Conservation (phyloP, 1,140 invertebrate genomes). For the Pemphigus obesinymphae region DNA sequence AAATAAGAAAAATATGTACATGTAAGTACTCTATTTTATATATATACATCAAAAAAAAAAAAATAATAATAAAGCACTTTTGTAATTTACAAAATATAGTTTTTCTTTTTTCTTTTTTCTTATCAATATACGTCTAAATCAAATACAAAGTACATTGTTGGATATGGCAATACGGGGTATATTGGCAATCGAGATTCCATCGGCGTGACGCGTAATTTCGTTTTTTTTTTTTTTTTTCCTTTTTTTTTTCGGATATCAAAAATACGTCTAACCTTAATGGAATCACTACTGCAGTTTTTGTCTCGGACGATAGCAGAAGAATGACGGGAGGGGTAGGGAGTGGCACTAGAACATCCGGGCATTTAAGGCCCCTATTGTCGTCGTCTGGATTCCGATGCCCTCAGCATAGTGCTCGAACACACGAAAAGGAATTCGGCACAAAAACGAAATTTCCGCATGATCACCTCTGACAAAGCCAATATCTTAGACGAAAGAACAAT, state of each 20-base stretch:
- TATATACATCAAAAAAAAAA: neutral
- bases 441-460: slow-evolving; percentile 9
- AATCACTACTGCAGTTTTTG: neutral
- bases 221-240: neutral
- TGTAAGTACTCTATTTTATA: no score
- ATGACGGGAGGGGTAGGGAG: no score
- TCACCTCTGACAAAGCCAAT: neutral
- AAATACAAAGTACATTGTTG: no score
- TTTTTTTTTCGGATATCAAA: neutral
- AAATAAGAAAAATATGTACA: no score
- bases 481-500: neutral
- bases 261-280: neutral
- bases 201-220: neutral
- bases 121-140: no score
- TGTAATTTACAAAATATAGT: neutral
- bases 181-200: neutral
- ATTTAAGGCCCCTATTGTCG: neutral
- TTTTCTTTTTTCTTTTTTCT: neutral
- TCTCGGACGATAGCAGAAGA: neutral
- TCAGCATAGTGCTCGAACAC: neutral
- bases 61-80: neutral
- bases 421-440: neutral
- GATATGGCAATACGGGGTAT: no score
- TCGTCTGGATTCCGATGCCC: neutral
- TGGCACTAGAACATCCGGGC: neutral